Evolutionary conservation across 1,140 invertebrate species (phyloP), one percentile per base, ranked within the genome.

Genomic region (Antheraea mylitta): DNA sequence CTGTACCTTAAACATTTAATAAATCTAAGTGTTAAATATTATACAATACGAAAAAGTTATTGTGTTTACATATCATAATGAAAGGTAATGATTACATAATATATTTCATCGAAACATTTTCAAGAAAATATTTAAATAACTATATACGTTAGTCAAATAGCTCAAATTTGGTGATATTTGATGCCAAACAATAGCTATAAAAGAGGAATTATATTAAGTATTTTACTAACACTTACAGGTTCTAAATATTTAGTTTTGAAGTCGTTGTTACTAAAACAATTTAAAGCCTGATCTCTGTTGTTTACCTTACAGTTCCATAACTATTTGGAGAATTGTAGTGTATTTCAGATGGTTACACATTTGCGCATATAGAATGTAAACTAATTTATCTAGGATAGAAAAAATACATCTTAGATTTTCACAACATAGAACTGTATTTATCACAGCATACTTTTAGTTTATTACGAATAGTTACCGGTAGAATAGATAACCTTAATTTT

Each of bases 131-230:
- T 53, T 53, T 53, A n/a, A 13, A 53, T 13, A 16, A 53, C 45
- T 53, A 53, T 16, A 16, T 53, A 53, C 16, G 45, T 53, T 11
- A 53, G 13, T 16, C 45, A 30, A 37, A n/a, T 78, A 79, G 80
- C 83, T 86, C 77, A 83, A 76, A 73, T 70, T 69, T 74, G 83
- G 87, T 87, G 85, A 89, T 87, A 84, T 77, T 75, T 69, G 80
- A 87, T 87, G 87, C 84, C 87, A 89, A 89, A 71, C 69, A 68
- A 64, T 61, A 63, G 16, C 45, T 53, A 53, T 53, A 16, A 53
- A 53, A 16, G 6, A 53, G 45, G 53, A 45, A 48, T 6, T 19
- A 19, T 42, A 53, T 53, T 53, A 59, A 18, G 36, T 66, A 66
- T 66, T 66, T 66, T 59, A 59, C 59, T 36, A 58, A 18, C 16